Evolutionary conservation across 2,888 invertebrate species (phyloP).

Genomic region (Ischnura elegans): DNA sequence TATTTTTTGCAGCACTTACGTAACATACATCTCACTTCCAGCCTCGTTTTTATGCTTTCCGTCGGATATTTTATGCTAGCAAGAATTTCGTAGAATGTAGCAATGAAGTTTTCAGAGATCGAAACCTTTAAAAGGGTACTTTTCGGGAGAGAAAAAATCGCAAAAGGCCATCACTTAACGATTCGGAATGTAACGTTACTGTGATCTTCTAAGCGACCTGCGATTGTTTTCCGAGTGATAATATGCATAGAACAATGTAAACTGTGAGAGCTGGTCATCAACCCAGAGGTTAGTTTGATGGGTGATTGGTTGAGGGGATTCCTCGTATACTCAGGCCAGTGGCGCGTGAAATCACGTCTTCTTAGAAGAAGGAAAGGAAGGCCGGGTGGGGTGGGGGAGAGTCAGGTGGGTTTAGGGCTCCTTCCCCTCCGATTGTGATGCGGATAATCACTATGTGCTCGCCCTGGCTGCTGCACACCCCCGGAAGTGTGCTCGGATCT

Average conservation of each 20-base stretch:
- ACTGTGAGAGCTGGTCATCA: not conserved
- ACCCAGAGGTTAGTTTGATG: not conserved
- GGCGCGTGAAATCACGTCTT: slow-evolving; percentile 14
- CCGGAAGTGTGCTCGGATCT: not conserved
- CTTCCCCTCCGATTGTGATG: not conserved
- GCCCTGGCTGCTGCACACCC: not conserved
- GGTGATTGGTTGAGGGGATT: not conserved
- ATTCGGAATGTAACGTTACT: no score
- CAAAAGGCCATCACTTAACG: no score
- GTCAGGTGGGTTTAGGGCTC: not conserved
- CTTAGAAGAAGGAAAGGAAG: not conserved
- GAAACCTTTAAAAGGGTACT: no score
- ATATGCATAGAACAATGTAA: not conserved
- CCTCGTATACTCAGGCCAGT: not conserved
- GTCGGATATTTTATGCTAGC: no score
- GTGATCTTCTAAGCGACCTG: not conserved
- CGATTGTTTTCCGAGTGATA: not conserved
- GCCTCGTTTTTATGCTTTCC: no score
- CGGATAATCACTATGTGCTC: not conserved
- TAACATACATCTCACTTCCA: no score
- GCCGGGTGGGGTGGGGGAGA: not conserved
- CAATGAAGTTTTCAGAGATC: no score
- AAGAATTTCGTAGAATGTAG: no score
- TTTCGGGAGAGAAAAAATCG: no score
- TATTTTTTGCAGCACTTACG: no score